Evolutionary conservation across 2,888 invertebrate species (phyloP).

Genomic region (Cyclophora albipunctata): DNA sequence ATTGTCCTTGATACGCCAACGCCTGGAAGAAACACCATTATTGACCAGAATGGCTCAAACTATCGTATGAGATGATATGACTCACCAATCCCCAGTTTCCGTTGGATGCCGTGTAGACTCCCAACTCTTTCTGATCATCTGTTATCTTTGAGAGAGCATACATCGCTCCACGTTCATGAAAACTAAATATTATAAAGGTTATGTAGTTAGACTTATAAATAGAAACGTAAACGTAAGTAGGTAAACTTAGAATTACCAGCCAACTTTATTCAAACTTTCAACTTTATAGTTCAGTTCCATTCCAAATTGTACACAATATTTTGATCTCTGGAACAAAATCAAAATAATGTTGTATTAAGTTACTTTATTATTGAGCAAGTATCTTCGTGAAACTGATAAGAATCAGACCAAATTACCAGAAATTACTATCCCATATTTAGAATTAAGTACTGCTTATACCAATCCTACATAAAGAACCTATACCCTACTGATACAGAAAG

Average conservation of each 20-base stretch:
- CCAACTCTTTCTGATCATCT: constrained; percentile 78
- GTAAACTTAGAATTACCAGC: constrained; percentile 76
- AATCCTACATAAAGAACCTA: background rate
- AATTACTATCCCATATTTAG: background rate
- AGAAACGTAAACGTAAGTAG: background rate
- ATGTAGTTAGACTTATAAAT: background rate
- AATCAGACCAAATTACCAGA: background rate
- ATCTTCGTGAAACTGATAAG: background rate
- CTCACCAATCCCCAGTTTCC: constrained; percentile 89
- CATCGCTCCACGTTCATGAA: constrained; percentile 91
- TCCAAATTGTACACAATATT: constrained; percentile 78
- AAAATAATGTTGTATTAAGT: background rate
- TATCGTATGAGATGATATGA: background rate
- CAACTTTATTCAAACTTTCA: constrained; percentile 90
- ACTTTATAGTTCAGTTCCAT: constrained; percentile 91
- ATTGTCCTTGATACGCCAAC: constrained; percentile 81
- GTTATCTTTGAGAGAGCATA: constrained; percentile 83
- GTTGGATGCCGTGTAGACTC: constrained; percentile 90
- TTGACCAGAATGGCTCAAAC: background rate
- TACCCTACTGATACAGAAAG: too few relatives aligned
- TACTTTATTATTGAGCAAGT: background rate
- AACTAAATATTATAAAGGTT: constrained; percentile 64
- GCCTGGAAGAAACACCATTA: constrained; percentile 34
- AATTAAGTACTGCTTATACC: background rate
- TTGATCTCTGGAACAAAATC: constrained; percentile 77